These are phyloP conservation scores for Aratinga solstitialis DNA, from an alignment of 2,797 vertebrate species.

Conservation along the genomic window DNA sequence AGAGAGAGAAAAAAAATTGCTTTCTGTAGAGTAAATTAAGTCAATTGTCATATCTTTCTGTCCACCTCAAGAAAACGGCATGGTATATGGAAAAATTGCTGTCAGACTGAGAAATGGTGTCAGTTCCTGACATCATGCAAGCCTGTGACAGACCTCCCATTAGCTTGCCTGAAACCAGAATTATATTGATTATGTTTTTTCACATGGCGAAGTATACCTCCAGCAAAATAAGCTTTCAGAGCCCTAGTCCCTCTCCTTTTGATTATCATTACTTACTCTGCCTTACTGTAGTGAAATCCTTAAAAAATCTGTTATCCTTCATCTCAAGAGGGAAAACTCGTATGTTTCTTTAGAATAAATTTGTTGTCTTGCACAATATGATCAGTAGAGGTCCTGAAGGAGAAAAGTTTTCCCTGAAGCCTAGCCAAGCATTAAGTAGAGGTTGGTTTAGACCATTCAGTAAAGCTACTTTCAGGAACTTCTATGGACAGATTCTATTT, in stretches of 20 bases:
- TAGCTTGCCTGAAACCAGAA: neutral
- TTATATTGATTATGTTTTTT: neutral
- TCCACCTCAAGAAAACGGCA: neutral
- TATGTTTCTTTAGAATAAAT: slow-evolving; percentile 61
- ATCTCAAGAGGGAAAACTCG: slow-evolving; percentile 6
- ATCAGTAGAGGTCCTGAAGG: slow-evolving; percentile 49
- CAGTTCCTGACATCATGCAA: neutral
- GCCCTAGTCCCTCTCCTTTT: neutral
- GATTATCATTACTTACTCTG: neutral
- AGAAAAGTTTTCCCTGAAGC: slow-evolving; percentile 7
- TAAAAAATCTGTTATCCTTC: neutral
- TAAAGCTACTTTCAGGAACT: slow-evolving; percentile 19
- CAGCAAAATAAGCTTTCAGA: neutral
- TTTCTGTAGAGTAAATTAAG: neutral
- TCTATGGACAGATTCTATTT: neutral
- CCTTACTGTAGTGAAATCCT: slow-evolving; percentile 15
- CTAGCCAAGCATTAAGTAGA: slow-evolving; percentile 42
- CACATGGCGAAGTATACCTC: neutral
- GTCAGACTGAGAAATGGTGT: neutral
- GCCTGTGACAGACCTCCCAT: neutral
- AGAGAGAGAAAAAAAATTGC: neutral
- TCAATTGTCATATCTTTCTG: neutral
- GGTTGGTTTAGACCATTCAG: slow-evolving; percentile 48
- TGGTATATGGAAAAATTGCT: neutral
- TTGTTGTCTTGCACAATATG: slow-evolving; percentile 6